Evolutionary conservation across 1,140 invertebrate species (phyloP).

Genomic region (Hyposmocoma kahamanoa): DNA sequence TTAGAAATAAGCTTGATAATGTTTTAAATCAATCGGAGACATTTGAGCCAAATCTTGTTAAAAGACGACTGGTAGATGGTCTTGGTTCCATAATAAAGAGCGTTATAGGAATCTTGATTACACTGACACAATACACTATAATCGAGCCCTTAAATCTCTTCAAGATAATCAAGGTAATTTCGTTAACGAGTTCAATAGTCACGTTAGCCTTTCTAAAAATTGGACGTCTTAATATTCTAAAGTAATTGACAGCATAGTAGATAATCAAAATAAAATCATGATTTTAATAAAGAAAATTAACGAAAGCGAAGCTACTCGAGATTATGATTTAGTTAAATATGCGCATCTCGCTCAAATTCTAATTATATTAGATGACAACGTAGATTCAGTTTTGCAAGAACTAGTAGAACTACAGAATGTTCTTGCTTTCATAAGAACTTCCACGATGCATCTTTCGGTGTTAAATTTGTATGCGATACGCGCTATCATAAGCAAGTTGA

Average conservation of each 20-base stretch:
- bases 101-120: slow-evolving; percentile 26
- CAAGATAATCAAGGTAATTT: slow-evolving; percentile 13
- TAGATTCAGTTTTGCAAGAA: slow-evolving; percentile 25
- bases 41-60: slow-evolving; percentile 18
- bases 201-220: too few species aligned
- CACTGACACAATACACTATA: slow-evolving; percentile 26
- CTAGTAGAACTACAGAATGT: slow-evolving; percentile 27
- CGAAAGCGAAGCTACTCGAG: slow-evolving; percentile 15
- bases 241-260: slow-evolving; percentile 14
- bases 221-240: slow-evolving; percentile 12
- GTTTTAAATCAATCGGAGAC: slow-evolving; percentile 16
- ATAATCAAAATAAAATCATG: slow-evolving; percentile 25
- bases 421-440: slow-evolving; percentile 28
- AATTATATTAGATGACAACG: slow-evolving; percentile 27
- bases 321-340: slow-evolving; percentile 22
- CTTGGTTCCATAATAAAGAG: slow-evolving; percentile 28
- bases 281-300: slow-evolving; percentile 17
- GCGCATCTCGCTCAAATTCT: slow-evolving; percentile 28
- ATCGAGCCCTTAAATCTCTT: slow-evolving; percentile 18
- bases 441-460: slow-evolving; percentile 22
- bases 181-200: slow-evolving; percentile 15
- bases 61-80: slow-evolving; percentile 23
- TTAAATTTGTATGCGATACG: slow-evolving; percentile 16
- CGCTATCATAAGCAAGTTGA: slow-evolving; percentile 21
- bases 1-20: slow-evolving; percentile 14